phyloP scores from a whole-genome alignment of 1,140 invertebrate genomes.

The Drosophila watanabei region DNA sequence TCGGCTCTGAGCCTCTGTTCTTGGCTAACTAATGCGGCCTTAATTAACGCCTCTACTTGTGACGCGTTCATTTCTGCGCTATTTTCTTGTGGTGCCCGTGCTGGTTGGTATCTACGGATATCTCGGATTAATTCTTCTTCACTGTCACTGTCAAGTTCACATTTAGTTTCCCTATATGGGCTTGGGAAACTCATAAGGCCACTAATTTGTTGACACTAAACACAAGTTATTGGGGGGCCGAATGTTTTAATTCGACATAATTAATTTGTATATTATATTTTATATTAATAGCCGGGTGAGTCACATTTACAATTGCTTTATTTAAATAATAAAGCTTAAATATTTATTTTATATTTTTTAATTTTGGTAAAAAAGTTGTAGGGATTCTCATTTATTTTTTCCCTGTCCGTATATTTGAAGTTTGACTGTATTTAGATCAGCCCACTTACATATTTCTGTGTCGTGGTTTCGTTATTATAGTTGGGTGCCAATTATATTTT shows the following conservation, averaged over 20 bases:
- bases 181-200: background rate
- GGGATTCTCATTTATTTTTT: constrained; percentile 9
- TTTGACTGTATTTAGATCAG: constrained; percentile 9
- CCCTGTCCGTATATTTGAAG: constrained; percentile 8
- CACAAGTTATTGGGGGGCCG: background rate
- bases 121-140: background rate
- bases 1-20: too few species aligned
- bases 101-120: too few species aligned
- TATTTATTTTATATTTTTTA: background rate
- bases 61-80: too few species aligned
- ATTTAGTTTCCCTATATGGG: background rate
- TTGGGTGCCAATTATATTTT: background rate
- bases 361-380: background rate
- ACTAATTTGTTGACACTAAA: constrained; percentile 12
- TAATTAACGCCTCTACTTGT: background rate
- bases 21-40: too few species aligned
- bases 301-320: background rate
- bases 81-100: too few species aligned
- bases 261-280: too few species aligned
- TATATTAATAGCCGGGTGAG: too few species aligned
- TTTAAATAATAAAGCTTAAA: too few species aligned
- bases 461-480: background rate
- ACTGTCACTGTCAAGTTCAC: constrained; percentile 5
- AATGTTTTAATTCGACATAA: background rate
- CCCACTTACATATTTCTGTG: constrained; percentile 6